Percentiles rank a stretch among this genome's conserved stretches.
phyloP scores from a whole-genome alignment of 2,797 vertebrate genomes.

The Typhlichthys eigenmanni region DNA sequence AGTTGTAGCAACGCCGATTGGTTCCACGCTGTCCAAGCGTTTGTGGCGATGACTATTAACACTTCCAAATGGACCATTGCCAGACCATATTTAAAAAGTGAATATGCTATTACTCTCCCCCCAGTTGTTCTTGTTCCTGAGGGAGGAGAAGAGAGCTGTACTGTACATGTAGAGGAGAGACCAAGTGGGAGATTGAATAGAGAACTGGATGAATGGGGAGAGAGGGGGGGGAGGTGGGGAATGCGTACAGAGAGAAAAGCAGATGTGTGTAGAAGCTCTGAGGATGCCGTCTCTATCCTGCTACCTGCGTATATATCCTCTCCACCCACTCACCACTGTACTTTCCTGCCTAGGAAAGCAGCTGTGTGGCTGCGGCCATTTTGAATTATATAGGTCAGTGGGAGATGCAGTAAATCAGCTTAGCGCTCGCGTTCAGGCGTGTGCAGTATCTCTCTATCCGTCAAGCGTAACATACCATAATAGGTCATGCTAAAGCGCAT shows the following conservation, averaged over 20 bases:
- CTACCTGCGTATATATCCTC: slow-evolving; percentile 16
- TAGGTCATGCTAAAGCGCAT: too few species aligned
- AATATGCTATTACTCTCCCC: too few species aligned
- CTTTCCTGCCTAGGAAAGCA: slow-evolving; percentile 62
- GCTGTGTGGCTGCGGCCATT: slow-evolving; percentile 69
- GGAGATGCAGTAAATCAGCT: slow-evolving; percentile 57
- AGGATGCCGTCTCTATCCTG: slow-evolving; percentile 33
- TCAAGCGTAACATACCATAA: too few species aligned
- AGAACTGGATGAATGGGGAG: slow-evolving; percentile 33
- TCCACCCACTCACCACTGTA: slow-evolving; percentile 20
- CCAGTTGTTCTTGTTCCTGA: too few species aligned
- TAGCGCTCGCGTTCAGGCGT: neutral
- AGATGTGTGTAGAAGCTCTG: slow-evolving; percentile 18
- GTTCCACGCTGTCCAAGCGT: too few species aligned
- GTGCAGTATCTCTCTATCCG: too few species aligned
- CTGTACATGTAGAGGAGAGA: slow-evolving; percentile 6
- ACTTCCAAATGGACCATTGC: too few species aligned
- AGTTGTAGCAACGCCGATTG: too few species aligned
- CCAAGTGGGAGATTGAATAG: slow-evolving; percentile 49
- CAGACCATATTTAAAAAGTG: too few species aligned
- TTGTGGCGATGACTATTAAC: too few species aligned
- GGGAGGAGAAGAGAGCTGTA: slow-evolving; percentile 2
- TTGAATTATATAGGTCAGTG: slow-evolving; percentile 79
- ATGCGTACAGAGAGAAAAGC: slow-evolving; percentile 14
- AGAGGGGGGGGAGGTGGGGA: slow-evolving; percentile 33